Conservation (phyloP, 2,113 vertebrate species). For the Phalacrocorax aristotelis region DNA sequence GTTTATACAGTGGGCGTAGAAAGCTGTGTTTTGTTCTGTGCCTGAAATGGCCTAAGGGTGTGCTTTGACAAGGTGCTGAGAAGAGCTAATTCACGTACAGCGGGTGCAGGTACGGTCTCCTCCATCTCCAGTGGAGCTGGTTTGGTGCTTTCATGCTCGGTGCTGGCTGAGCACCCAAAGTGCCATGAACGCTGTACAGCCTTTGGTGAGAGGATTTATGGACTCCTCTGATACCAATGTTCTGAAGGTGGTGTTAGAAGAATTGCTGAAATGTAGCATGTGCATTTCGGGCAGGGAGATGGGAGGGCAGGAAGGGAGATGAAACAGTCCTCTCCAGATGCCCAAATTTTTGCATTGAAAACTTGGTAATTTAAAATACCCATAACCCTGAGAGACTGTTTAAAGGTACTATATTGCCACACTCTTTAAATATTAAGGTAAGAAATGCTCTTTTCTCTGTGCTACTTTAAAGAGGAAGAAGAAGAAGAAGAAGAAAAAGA, state of each 20-base stretch:
- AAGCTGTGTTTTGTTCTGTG: neutral
- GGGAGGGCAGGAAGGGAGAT: neutral
- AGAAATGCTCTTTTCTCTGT: neutral
- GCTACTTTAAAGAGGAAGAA: neutral
- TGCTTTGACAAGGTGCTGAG: neutral
- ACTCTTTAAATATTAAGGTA: slow-evolving; percentile 2
- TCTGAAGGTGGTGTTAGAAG: neutral
- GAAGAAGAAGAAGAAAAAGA: neutral
- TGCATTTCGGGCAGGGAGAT: neutral
- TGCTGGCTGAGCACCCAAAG: neutral
- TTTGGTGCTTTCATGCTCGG: neutral
- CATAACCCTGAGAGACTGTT: neutral
- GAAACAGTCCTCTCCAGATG: neutral
- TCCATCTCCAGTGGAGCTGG: neutral
- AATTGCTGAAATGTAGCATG: neutral
- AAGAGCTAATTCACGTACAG: neutral
- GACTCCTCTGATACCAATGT: neutral
- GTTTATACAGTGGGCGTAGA: neutral
- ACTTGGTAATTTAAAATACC: neutral
- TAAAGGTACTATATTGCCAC: neutral
- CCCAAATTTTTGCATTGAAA: neutral
- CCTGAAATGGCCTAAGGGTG: neutral
- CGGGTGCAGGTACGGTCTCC: neutral
- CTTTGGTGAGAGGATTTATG: neutral
- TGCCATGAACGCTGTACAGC: neutral